A percentile compares a stretch with the other conserved stretches of the same genome.
Evolutionary conservation across 2,888 invertebrate genomes (phyloP).

Genomic region (Drosophila subquinaria): DNA sequence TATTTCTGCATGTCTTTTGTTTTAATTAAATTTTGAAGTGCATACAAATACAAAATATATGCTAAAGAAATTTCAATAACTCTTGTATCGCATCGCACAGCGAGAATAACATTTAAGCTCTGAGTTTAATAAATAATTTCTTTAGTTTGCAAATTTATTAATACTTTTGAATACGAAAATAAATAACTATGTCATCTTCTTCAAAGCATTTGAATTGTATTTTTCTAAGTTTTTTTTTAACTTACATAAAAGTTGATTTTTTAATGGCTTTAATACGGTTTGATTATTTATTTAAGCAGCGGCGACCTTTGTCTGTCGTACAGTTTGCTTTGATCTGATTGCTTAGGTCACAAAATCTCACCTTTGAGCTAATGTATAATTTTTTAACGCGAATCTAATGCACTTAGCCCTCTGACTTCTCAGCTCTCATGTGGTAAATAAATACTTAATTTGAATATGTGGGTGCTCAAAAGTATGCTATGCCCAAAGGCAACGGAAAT

Average conservation of each 20-base stretch:
- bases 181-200: not conserved
- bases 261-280: not conserved
- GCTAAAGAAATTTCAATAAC: not conserved
- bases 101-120: not conserved
- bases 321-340: conserved; percentile 7
- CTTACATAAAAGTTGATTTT: not conserved
- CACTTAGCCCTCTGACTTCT: not conserved
- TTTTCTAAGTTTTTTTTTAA: not conserved
- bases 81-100: too few species aligned
- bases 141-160: too few species aligned
- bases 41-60: not conserved
- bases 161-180: too few species aligned
- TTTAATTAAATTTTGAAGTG: not conserved
- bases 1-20: conserved; percentile 20
- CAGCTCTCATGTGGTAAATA: conserved; percentile 36
- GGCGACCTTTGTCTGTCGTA: not conserved
- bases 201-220: not conserved
- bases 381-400: conserved; percentile 2
- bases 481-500: conserved; percentile 29
- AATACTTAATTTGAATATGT: conserved; percentile 51
- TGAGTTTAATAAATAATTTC: not conserved
- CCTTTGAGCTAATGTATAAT: conserved; percentile 27
- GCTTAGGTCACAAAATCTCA: conserved; percentile 5
- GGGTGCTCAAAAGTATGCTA: conserved; percentile 61
- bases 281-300: not conserved